phyloP scores from a whole-genome alignment of 2,888 invertebrate species.

The Coronaproctus castanopsis region DNA sequence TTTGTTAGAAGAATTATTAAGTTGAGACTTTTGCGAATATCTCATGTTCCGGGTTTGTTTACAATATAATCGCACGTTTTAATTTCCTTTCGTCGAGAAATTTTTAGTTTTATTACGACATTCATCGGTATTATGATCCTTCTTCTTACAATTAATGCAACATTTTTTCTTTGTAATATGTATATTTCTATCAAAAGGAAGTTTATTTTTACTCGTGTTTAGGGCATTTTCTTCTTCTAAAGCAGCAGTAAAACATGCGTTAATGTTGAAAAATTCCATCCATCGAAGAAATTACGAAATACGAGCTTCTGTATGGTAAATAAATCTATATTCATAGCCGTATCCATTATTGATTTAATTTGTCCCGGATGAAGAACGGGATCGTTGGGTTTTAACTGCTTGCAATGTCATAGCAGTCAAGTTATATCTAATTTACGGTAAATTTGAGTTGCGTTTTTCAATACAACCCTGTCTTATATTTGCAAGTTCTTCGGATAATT shows the following conservation, averaged over 20 bases:
- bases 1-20: no score
- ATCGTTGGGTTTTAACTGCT: not conserved
- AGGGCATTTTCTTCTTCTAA: not conserved
- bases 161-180: no score
- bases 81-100: not conserved
- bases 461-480: slow-evolving; percentile 5
- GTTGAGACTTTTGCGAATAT: no score
- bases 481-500: slow-evolving; percentile 10
- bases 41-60: slow-evolving; percentile 1
- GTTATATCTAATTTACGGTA: not conserved
- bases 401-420: not conserved
- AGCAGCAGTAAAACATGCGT: not conserved
- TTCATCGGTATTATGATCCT: not conserved
- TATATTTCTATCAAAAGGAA: no score
- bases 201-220: not conserved
- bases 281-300: not conserved
- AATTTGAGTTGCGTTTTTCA: slow-evolving; percentile 4
- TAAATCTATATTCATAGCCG: not conserved
- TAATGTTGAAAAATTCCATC: not conserved
- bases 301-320: not conserved
- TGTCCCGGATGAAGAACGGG: not conserved
- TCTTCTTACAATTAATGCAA: not conserved
- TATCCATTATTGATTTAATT: not conserved
- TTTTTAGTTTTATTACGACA: not conserved
- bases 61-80: slow-evolving; percentile 2